These are phyloP conservation scores for Hemitrygon akajei DNA, from an alignment of 2,797 vertebrate genomes.

Conservation along the genomic window DNA sequence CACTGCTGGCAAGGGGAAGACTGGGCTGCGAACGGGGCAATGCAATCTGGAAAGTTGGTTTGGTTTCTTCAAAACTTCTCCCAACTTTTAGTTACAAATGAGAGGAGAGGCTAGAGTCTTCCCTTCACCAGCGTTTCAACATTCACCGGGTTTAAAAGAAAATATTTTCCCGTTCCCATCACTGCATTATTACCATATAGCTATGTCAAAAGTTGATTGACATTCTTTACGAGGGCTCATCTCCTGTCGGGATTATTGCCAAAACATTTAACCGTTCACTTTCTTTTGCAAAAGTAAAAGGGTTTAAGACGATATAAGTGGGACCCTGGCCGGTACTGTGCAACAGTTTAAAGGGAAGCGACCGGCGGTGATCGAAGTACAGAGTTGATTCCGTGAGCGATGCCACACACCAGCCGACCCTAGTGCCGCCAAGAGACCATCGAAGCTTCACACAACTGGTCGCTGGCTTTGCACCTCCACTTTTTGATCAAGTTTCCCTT, in stretches of 20 bases:
- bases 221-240: background rate
- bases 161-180: background rate
- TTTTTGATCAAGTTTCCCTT: background rate
- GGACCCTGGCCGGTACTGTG: too few species aligned
- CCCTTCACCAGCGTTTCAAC: too few species aligned
- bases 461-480: background rate
- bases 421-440: slow-evolving; percentile 60
- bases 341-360: background rate
- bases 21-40: too few species aligned
- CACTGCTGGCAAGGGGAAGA: too few species aligned
- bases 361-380: background rate
- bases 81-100: background rate
- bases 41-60: background rate
- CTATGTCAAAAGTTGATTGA: background rate
- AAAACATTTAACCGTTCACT: too few species aligned
- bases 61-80: background rate
- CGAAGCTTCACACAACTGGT: background rate
- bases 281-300: background rate
- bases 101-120: background rate
- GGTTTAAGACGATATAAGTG: background rate
- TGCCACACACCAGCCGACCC: slow-evolving; percentile 60
- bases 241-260: background rate
- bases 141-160: background rate
- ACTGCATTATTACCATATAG: too few species aligned
- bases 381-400: too few species aligned